Evolutionary conservation across 2,888 invertebrate genomes (phyloP), one percentile per base, ranked within the genome.

Genomic region (Uloborus plumipes): DNA sequence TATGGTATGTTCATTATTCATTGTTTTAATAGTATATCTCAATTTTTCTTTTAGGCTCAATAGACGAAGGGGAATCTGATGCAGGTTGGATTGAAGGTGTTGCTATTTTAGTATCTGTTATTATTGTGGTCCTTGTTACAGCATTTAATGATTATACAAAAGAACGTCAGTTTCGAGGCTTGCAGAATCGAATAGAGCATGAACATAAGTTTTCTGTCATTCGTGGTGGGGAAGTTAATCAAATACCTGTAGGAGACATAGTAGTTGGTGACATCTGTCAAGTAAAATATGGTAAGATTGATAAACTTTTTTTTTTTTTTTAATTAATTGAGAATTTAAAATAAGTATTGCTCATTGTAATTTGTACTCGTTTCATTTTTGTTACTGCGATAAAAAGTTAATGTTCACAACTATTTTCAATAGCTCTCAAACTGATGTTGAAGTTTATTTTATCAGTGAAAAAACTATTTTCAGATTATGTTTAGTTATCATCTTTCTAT

Each of bases 81-180:
- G 97, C 98, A 89, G 98, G 97, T 87, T 99, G 99, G 99, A 99
- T 99, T 90, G 99, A 99, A 92, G 99, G 99, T 89, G 93, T 97
- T 89, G 99, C 99, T 89, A 99, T 99, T 91, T 93, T 99, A 91
- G 95, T 98, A 91, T 98, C 99, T 88, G 99, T 99, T 89, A 95
- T 98, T 90, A 98, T 98, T 90, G 98, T 99, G 90, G 99, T 99
- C 87, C 92, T 99, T 91, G 99, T 99, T 88, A 99, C 99, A 90
- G 99, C 99, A 88, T 97, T 99, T 91, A 99, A 99, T 92, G 99
- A 99, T 92, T 99, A 98, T 91, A 96, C 97, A 88, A 99, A 99
- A 92, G 99, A 99, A 91, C 93, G 97, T 91, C 99, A 99, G 92
- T 99, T 99, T 91, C 94, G 99, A 89, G 99, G 98, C 88, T 92